Conservation (phyloP, 2,113 vertebrate species). For the Sebastes schlegelii region DNA sequence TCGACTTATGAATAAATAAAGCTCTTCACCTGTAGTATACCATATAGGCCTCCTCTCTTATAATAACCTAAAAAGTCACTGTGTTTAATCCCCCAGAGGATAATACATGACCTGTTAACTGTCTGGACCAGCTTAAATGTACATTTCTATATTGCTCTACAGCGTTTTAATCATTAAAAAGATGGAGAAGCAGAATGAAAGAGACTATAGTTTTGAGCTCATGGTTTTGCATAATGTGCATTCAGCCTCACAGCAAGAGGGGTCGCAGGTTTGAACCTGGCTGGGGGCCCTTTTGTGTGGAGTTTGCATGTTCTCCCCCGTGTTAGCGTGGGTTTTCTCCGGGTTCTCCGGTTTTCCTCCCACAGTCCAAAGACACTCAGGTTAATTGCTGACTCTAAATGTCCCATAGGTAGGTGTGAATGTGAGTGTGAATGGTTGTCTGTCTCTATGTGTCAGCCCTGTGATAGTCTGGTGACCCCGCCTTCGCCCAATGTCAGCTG, state of each 20-base stretch:
- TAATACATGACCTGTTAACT: constrained; percentile 8
- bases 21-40: not conserved
- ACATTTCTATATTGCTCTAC: not conserved
- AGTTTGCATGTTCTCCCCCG: too few species aligned
- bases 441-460: too few species aligned
- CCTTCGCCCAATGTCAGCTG: too few species aligned
- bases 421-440: too few species aligned
- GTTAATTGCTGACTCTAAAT: too few species aligned
- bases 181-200: not conserved
- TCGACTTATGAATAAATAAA: not conserved
- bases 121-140: not conserved
- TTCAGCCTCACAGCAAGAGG: not conserved
- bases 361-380: too few species aligned
- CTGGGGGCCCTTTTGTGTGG: too few species aligned
- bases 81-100: constrained; percentile 13
- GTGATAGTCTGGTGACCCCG: too few species aligned
- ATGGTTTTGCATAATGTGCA: constrained; percentile 13
- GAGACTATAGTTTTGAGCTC: not conserved
- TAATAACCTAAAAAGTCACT: not conserved
- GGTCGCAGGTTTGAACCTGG: too few species aligned
- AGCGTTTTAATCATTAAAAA: not conserved
- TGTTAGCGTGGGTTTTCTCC: too few species aligned
- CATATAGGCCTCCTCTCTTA: constrained; percentile 4
- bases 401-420: too few species aligned
- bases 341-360: too few species aligned